These are phyloP conservation scores for Ginglymostoma cirratum DNA, from an alignment of 2,113 vertebrate genomes.

Conservation along the genomic window DNA sequence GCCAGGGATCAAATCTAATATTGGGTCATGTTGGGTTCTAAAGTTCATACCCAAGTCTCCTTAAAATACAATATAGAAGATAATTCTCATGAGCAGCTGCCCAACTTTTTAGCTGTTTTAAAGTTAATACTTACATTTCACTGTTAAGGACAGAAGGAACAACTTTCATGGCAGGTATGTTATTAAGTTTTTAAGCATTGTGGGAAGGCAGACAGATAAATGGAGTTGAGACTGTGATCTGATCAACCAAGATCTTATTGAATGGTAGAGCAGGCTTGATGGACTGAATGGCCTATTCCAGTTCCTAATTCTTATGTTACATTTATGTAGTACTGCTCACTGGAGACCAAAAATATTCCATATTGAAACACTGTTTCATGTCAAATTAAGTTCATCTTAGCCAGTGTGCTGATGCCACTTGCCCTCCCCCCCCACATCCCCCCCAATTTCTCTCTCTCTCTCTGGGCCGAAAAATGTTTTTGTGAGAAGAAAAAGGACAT, in stretches of 20 bases:
- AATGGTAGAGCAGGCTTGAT: no score
- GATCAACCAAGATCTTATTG: no score
- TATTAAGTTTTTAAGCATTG: no score
- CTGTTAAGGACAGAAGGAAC: neutral
- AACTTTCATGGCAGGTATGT: neutral
- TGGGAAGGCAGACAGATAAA: no score
- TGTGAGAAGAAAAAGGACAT: neutral
- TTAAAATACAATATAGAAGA: neutral
- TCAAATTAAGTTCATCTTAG: neutral
- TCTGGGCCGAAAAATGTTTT: neutral
- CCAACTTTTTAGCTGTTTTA: neutral
- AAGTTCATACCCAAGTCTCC: no score
- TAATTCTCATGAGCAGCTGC: neutral
- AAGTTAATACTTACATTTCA: neutral
- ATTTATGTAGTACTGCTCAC: neutral
- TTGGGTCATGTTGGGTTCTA: neutral
- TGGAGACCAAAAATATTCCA: neutral
- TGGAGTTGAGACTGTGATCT: no score
- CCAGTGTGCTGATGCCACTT: neutral
- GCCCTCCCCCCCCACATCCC: no score
- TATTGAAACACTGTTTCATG: neutral
- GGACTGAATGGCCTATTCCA: no score
- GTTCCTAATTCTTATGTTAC: no score
- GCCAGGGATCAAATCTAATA: neutral
- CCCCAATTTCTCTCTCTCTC: no score